Evolutionary conservation across 1,140 invertebrate species (phyloP).

Genomic region (Dufourea novaeangliae): DNA sequence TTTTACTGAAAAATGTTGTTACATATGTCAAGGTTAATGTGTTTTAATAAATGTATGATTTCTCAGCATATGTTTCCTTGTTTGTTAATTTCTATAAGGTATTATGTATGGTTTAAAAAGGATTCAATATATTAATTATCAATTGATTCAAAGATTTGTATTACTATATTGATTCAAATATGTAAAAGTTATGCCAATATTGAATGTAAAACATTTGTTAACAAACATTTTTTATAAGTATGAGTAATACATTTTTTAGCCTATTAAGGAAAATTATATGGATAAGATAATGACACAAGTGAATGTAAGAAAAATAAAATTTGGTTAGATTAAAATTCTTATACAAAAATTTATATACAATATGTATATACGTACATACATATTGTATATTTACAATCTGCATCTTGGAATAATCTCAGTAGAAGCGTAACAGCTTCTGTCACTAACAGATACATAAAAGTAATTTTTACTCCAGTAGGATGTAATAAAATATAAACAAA

Average conservation of each 20-base stretch:
- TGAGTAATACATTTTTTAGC: too few species aligned
- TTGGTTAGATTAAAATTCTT: too few species aligned
- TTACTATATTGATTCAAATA: too few species aligned
- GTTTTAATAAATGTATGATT: constrained; percentile 2
- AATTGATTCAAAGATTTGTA: neutral
- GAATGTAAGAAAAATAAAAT: neutral
- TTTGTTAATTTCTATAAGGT: neutral
- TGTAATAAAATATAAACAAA: too few species aligned
- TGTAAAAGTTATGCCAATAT: too few species aligned
- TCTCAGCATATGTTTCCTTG: neutral
- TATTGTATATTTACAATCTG: neutral
- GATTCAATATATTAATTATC: neutral
- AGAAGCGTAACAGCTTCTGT: too few species aligned
- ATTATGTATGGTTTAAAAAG: neutral
- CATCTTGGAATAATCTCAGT: too few species aligned
- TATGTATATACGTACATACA: neutral
- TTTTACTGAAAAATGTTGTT: neutral
- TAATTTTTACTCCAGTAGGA: too few species aligned
- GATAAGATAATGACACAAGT: neutral
- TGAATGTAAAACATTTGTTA: too few species aligned
- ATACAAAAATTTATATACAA: too few species aligned
- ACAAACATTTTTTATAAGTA: too few species aligned
- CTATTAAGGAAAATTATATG: neutral
- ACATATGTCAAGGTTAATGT: neutral
- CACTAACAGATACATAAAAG: too few species aligned